phyloP scores from a whole-genome alignment of 37 sponge, comb jelly and placozoan genomes.

The Hormiphora californensis region DNA sequence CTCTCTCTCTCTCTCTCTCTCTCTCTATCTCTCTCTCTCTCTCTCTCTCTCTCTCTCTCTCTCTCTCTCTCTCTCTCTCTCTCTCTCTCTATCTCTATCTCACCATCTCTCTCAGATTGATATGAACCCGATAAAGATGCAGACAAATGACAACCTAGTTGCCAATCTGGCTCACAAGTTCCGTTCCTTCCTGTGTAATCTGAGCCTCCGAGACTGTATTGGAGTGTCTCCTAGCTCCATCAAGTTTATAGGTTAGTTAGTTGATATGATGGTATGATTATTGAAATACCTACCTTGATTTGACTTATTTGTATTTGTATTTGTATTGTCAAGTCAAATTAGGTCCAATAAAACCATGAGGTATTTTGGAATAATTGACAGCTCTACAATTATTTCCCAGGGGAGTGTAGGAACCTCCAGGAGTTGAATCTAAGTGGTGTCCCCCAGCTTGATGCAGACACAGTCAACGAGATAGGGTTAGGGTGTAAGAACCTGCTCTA shows the following conservation, averaged over 20 bases:
- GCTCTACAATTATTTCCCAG: too few relatives aligned
- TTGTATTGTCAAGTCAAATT: too few relatives aligned
- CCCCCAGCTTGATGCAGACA: constrained; percentile 61
- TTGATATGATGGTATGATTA: too few relatives aligned
- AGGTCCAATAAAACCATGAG: too few relatives aligned
- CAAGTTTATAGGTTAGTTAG: constrained; percentile 70
- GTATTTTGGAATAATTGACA: too few relatives aligned
- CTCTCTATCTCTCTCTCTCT: too few relatives aligned
- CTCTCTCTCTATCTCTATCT: too few relatives aligned
- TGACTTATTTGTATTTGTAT: too few relatives aligned
- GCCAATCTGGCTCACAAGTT: constrained; percentile 64
- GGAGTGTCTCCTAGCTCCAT: constrained; percentile 64
- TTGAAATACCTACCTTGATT: too few relatives aligned
- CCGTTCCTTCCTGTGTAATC: constrained; percentile 77
- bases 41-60: neutral
- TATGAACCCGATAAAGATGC: constrained; percentile 48
- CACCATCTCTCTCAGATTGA: constrained; percentile 56
- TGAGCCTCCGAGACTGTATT: constrained; percentile 72
- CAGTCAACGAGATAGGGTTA: constrained; percentile 61
- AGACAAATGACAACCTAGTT: constrained; percentile 62
- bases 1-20: too few relatives aligned
- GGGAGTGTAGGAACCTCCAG: constrained; percentile 87
- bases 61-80: neutral
- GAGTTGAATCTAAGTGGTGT: constrained; percentile 91
- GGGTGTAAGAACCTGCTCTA: constrained; percentile 83